Conservation (phyloP, 2,113 vertebrate species). For the Myrmecophaga tridactyla region DNA sequence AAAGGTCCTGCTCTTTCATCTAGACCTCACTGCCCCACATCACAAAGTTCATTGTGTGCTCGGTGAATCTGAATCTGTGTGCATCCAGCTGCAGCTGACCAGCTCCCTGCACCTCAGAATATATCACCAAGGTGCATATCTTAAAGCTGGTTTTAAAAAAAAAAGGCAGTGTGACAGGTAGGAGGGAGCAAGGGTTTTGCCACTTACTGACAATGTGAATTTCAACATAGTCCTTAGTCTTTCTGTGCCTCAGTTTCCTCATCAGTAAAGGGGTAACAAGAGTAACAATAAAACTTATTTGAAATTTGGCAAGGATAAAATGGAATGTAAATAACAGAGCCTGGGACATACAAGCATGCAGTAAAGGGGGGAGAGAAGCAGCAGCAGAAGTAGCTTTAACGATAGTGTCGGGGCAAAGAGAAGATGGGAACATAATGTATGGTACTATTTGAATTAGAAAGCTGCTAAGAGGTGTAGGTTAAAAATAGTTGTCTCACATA, state of each 20-base stretch:
- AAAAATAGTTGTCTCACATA: background rate
- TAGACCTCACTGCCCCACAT: background rate
- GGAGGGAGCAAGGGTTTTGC: background rate
- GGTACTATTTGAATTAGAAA: background rate
- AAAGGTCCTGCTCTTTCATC: background rate
- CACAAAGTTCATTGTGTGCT: too few species aligned
- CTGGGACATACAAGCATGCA: background rate
- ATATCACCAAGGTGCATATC: background rate
- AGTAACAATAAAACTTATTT: background rate
- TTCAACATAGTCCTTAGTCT: background rate
- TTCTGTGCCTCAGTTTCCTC: background rate
- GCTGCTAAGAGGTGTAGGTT: background rate
- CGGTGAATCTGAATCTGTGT: background rate
- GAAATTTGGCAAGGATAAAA: background rate
- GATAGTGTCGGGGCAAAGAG: background rate
- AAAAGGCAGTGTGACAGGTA: fast-evolving
- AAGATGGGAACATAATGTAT: background rate
- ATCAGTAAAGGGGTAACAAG: background rate
- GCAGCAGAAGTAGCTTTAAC: background rate
- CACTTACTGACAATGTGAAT: background rate
- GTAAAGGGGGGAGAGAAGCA: background rate
- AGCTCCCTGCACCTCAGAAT: background rate
- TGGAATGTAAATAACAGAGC: background rate
- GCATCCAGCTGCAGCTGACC: background rate
- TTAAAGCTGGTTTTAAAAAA: background rate